Evolutionary conservation across 2,797 vertebrate genomes (phyloP).

Genomic region (Bufotes viridis): DNA sequence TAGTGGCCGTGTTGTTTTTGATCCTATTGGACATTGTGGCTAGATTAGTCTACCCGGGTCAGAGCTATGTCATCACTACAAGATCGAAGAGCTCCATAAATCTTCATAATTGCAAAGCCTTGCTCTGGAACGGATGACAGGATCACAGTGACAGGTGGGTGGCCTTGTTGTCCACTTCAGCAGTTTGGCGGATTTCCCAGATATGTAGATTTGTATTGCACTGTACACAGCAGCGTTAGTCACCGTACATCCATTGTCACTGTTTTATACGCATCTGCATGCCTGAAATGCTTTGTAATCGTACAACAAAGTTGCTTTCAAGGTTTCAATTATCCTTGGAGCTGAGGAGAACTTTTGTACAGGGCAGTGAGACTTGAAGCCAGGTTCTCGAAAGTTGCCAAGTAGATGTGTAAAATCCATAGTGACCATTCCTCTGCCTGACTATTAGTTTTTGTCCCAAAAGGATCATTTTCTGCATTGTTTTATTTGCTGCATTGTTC

Average conservation of each 20-base stretch:
- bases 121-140: neutral
- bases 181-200: constrained; percentile 29
- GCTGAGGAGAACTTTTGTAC: neutral
- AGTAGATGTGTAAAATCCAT: neutral
- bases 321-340: neutral
- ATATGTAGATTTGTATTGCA: constrained; percentile 22
- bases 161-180: constrained; percentile 43
- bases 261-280: neutral
- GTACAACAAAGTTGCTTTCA: neutral
- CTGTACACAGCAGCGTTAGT: neutral
- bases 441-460: neutral
- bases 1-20: neutral
- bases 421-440: neutral
- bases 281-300: neutral
- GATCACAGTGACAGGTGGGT: constrained; percentile 32
- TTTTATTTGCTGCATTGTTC: neutral
- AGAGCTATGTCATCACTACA: neutral
- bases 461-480: neutral
- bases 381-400: neutral
- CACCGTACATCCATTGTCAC: neutral
- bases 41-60: neutral
- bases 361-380: neutral
- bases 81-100: constrained; percentile 22
- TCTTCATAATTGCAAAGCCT: constrained; percentile 42
- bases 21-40: constrained; percentile 7